Conservation (phyloP, 2,888 invertebrate species). For the Eulithis prunata region DNA sequence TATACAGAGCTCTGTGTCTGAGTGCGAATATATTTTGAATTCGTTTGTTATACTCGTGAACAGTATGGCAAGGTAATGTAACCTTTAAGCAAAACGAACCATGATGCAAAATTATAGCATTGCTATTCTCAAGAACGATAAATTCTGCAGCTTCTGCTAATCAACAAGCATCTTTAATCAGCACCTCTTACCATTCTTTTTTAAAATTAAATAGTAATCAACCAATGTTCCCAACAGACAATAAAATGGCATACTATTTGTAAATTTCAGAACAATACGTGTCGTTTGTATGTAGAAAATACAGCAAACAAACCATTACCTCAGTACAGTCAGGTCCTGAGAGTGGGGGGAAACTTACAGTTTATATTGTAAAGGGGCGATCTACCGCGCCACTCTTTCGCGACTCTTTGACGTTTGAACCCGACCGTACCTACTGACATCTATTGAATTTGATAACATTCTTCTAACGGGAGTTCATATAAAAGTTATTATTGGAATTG, state of each 20-base stretch:
- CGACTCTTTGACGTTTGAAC: conserved; percentile 50
- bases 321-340: conserved; percentile 38
- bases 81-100: background rate
- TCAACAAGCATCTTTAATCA: no score
- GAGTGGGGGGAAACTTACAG: conserved; percentile 62
- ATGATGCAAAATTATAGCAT: no score
- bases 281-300: conserved; percentile 17
- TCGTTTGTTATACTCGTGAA: background rate
- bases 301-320: conserved; percentile 35
- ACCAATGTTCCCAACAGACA: background rate
- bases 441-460: conserved; percentile 20
- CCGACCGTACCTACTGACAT: conserved; percentile 25
- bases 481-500: conserved; percentile 22
- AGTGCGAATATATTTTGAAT: background rate
- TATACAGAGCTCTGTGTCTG: background rate
- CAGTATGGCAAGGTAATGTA: background rate
- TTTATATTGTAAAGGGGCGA: conserved; percentile 65
- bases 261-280: conserved; percentile 45
- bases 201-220: no score
- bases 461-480: conserved; percentile 10
- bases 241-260: conserved; percentile 2
- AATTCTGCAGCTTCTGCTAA: no score
- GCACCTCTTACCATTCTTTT: no score
- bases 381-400: conserved; percentile 59
- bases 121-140: no score